These are phyloP conservation scores for Elymnias hypermnestra DNA, from an alignment of 1,140 invertebrate genomes.

Conservation along the genomic window DNA sequence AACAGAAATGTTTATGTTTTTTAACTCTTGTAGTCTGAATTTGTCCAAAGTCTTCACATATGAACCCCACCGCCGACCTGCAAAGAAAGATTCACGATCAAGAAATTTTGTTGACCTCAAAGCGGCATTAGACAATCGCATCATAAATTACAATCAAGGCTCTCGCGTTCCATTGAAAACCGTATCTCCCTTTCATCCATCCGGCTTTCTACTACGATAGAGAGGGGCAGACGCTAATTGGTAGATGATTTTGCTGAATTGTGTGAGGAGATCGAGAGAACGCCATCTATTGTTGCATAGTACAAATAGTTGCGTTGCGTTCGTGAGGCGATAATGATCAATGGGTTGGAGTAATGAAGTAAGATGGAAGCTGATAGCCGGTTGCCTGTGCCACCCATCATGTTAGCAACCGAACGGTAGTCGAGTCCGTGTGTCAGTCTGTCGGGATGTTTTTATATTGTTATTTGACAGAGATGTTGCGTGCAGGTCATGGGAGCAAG, in stretches of 20 bases:
- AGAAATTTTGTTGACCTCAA: slow-evolving; percentile 53
- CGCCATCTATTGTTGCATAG: slow-evolving; percentile 73
- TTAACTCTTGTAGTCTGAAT: too few species aligned
- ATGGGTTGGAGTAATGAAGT: slow-evolving; percentile 56
- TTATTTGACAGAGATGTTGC: slow-evolving; percentile 48
- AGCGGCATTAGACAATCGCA: slow-evolving; percentile 58
- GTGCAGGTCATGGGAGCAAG: slow-evolving; percentile 23
- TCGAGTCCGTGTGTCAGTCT: slow-evolving; percentile 38
- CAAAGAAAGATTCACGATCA: slow-evolving; percentile 46
- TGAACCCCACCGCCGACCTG: slow-evolving; percentile 36
- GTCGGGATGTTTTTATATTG: slow-evolving; percentile 37
- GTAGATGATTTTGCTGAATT: slow-evolving; percentile 67
- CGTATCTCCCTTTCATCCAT: slow-evolving; percentile 26
- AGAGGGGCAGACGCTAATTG: slow-evolving; percentile 57
- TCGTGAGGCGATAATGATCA: slow-evolving; percentile 66
- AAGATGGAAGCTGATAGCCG: slow-evolving; percentile 48
- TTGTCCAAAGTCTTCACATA: slow-evolving; percentile 6
- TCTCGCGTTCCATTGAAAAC: slow-evolving; percentile 39
- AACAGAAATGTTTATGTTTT: too few species aligned
- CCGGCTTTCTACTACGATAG: slow-evolving; percentile 5
- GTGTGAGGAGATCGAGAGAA: slow-evolving; percentile 37
- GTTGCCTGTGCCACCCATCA: slow-evolving; percentile 51
- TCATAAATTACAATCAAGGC: slow-evolving; percentile 73
- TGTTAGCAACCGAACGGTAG: slow-evolving; percentile 56
- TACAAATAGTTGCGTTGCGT: slow-evolving; percentile 56